Base-by-base conservation (phyloP, 2,113 vertebrate species). In the Falco punctatus region DNA sequence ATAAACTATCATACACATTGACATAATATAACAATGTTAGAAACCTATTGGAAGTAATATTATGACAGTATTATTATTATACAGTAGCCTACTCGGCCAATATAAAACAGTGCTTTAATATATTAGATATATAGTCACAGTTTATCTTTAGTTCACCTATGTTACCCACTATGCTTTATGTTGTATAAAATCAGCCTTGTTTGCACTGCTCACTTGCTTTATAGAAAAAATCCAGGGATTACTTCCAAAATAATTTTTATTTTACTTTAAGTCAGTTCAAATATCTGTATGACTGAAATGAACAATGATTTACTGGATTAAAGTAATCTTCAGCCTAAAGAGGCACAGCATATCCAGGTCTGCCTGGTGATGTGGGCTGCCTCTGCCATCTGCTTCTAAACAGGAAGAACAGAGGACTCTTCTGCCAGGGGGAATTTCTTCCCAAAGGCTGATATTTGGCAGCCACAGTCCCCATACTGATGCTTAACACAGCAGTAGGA, bases 371-470 rank as follows among this genome's bases (percentile, higher is more conserved):
- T 83, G 62, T 58, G n/a, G 10, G 59, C 77, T 94, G 72, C 38
- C 80, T 86, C 75, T 74, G 77, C 83, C 91, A 86, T 91, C 91
- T 95, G 89, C 65, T 95, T 62, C 65, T 22, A 66, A 83, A 57
- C 55, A 48, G 55, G 48, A 94, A 64, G 77, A 74, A 59, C 11
- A 74, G 42, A 73, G 67, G 38, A 46, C 30, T 81, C 49, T 44
- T 95, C 58, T 71, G 72, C 80, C 88, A 49, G 71, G 80, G 86
- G 91, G 75, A 92, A 94, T 94, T 96, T 83, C 94, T 84, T 94
- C 88, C 86, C 59, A n/a, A 62, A 81, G 64, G 86, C 49, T 86
- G 62, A 55, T 72, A 51, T 33, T 40, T 64, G 83, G 82, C 79
- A 96, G 65, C 46, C 6, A 0, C 26, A 40, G 55, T 21, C 86